Conservation (phyloP, 2,113 vertebrate genomes). For the Triplophysa rosa region DNA sequence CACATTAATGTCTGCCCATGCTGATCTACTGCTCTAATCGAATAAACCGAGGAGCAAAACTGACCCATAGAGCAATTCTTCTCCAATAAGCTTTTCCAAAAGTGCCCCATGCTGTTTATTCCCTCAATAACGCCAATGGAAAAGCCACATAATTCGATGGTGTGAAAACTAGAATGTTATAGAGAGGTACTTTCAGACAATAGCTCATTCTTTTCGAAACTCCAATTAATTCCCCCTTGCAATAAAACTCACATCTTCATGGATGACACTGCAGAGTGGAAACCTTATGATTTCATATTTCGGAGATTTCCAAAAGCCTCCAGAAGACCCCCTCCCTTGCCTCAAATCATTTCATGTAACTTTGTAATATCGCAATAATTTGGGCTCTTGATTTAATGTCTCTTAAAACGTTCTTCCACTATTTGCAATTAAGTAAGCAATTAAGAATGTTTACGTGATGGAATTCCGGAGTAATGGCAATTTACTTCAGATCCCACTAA, state of each 20-base stretch:
- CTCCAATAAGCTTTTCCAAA: constrained; percentile 14
- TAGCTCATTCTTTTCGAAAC: constrained; percentile 51
- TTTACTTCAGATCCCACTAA: constrained; percentile 59
- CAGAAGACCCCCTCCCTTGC: background rate
- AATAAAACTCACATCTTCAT: constrained; percentile 65
- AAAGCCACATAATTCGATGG: constrained; percentile 17
- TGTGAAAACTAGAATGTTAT: constrained; percentile 27
- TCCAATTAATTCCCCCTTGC: constrained; percentile 57
- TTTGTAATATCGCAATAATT: constrained; percentile 65
- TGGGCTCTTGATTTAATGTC: constrained; percentile 65
- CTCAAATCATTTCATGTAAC: constrained; percentile 68
- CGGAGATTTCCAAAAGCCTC: background rate
- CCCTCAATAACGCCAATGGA: constrained; percentile 8
- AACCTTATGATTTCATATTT: constrained; percentile 37
- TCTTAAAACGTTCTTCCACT: constrained; percentile 62
- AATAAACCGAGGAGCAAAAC: constrained; percentile 16
- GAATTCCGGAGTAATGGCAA: constrained; percentile 61
- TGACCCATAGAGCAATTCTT: constrained; percentile 24
- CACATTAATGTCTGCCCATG: constrained; percentile 22
- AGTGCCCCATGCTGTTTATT: constrained; percentile 16
- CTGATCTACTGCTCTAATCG: constrained; percentile 27
- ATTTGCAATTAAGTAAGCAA: constrained; percentile 68
- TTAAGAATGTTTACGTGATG: constrained; percentile 65
- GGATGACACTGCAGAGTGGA: constrained; percentile 59
- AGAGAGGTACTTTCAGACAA: constrained; percentile 8